Evolutionary conservation across 2,888 invertebrate species (phyloP), one percentile per base, ranked within the genome.

Genomic region (Rotaria magnacalcarata): DNA sequence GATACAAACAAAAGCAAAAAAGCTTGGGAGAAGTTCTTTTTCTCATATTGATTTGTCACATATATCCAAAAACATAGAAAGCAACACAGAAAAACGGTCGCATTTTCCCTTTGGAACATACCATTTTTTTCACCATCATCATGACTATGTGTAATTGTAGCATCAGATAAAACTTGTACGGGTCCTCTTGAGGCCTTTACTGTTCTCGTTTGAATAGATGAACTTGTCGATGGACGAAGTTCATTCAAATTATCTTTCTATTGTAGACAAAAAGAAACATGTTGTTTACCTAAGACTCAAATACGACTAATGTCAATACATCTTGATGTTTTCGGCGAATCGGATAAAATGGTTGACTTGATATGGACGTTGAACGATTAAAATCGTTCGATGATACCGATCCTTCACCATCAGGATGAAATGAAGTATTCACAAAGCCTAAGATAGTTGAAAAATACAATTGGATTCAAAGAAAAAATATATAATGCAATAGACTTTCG

Each of bases 401-500:
- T 43, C 47, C 80, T 47, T 47, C 80, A 47, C 1, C 8, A 43
- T 80, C 80, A 2, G 80, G 21, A 80, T 80, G 8, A 47, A 47
- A 80, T 47, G 80, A 47, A 47, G 43, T 80, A 41, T 80, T 80
- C 10, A n/a, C 14, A 24, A 80, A 80, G 24, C 80, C 80, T 80
- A 47, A 34, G 19, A 60, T 3, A 27, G 58, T 60, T 60, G 1
- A 60, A 60, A 24, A 19, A 56, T 24, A 56, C 0, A 21, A 56
- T 24, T 56, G 24, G 0, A 56, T 56, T 24, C 34, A 34, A 34
- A 56, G 56, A 56, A 24, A 56, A 54, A 54, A 3, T 1, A 52
- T 52, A 14, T 0, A 16, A 52, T 16, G 16, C 6, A 52, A 52
- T 4, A 52, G 14, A 34, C 34, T 34, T 34, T 34, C 34, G 1